Percentiles rank a stretch among this genome's conserved stretches.
Evolutionary conservation across 2,797 vertebrate species (phyloP).

Genomic region (Sphenopsis melanotis): DNA sequence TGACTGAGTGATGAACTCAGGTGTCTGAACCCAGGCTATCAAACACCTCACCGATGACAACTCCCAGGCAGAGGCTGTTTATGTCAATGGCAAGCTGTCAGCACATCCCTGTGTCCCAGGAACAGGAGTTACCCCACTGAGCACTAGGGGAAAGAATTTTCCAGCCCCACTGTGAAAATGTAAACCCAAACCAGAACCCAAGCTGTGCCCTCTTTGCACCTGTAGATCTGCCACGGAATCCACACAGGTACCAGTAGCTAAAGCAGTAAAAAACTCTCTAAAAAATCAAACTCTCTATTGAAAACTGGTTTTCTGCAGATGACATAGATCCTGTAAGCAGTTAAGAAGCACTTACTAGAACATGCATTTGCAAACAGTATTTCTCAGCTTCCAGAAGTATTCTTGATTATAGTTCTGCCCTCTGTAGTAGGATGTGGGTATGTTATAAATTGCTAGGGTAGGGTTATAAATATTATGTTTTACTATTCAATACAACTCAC

Average conservation of each 20-base stretch:
- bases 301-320: not conserved
- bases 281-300: not conserved
- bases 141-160: not conserved
- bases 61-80: not conserved
- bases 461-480: not conserved
- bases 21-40: not conserved
- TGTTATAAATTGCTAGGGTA: not conserved
- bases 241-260: not conserved
- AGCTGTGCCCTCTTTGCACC: not conserved
- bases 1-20: not conserved
- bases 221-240: not conserved
- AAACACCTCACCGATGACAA: not conserved
- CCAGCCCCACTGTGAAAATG: not conserved
- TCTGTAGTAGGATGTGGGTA: not conserved
- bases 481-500: not conserved
- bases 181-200: not conserved
- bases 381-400: not conserved
- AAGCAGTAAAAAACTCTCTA: not conserved
- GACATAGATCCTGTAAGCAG: not conserved
- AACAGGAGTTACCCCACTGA: not conserved
- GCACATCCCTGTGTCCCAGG: rapidly evolving
- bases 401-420: not conserved
- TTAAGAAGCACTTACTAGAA: not conserved
- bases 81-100: not conserved
- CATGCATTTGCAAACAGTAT: not conserved